These are phyloP conservation scores for Lophius piscatorius DNA, from an alignment of 2,113 vertebrate genomes.

Conservation along the genomic window DNA sequence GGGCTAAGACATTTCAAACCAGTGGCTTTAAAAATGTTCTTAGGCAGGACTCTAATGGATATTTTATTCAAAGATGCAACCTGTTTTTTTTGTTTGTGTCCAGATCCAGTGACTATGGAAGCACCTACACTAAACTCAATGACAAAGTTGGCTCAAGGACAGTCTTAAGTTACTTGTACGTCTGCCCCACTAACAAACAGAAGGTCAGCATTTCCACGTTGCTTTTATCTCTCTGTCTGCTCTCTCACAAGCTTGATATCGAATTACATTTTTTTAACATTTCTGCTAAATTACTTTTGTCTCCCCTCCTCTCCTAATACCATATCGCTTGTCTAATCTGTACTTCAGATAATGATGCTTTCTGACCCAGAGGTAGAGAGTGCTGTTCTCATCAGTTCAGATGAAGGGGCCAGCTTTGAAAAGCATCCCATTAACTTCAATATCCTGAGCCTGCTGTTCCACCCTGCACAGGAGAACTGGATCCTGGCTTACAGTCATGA, in stretches of 20 bases:
- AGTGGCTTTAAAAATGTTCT: slow-evolving; percentile 14
- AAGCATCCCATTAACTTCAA: slow-evolving; percentile 92
- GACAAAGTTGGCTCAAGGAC: slow-evolving; percentile 94
- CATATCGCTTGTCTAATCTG: slow-evolving; percentile 40
- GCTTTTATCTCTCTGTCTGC: slow-evolving; percentile 38
- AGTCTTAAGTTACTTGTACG: slow-evolving; percentile 94
- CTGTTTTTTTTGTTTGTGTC: slow-evolving; percentile 31
- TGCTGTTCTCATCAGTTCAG: slow-evolving; percentile 93
- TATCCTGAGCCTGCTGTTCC: slow-evolving; percentile 94
- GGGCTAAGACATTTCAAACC: slow-evolving; percentile 44
- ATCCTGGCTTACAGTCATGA: slow-evolving; percentile 94
- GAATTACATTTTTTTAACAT: slow-evolving; percentile 19
- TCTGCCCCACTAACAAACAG: slow-evolving; percentile 95
- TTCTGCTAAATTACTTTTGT: slow-evolving; percentile 32
- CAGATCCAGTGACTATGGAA: slow-evolving; percentile 94
- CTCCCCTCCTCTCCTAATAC: slow-evolving; percentile 29
- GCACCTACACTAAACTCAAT: slow-evolving; percentile 93
- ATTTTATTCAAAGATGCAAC: slow-evolving; percentile 24
- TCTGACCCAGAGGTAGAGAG: slow-evolving; percentile 95
- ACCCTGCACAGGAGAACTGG: slow-evolving; percentile 94
- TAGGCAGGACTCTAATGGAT: slow-evolving; percentile 29
- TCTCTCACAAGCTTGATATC: slow-evolving; percentile 10
- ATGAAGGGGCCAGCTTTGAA: slow-evolving; percentile 95
- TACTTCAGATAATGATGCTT: slow-evolving; percentile 93
- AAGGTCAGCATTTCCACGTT: slow-evolving; percentile 83